Percentiles rank a stretch among this genome's conserved stretches.
These are phyloP conservation scores for Sarcophaga rosellei DNA, from an alignment of 2,888 invertebrate genomes.

Conservation along the genomic window DNA sequence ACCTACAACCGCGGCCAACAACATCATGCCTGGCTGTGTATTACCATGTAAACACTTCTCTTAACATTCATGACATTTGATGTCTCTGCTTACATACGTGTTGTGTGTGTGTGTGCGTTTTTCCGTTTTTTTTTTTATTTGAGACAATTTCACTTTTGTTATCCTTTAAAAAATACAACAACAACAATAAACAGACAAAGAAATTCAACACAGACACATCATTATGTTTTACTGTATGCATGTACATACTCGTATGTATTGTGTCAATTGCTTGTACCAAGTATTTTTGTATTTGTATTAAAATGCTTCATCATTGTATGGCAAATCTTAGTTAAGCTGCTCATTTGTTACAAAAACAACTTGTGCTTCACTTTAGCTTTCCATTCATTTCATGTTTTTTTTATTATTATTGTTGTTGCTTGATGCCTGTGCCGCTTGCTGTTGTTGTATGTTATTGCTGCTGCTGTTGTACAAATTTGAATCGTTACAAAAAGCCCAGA, in stretches of 20 bases:
- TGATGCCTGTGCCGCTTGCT: slow-evolving; percentile 25
- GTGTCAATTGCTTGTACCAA: slow-evolving; percentile 40
- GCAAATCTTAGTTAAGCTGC: slow-evolving; percentile 60
- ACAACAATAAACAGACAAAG: no score
- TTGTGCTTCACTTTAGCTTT: not conserved
- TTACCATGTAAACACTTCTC: not conserved
- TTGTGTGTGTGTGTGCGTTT: not conserved
- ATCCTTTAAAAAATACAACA: not conserved
- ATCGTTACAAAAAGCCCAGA: slow-evolving; percentile 76
- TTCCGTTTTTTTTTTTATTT: not conserved
- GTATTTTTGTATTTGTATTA: slow-evolving; percentile 12
- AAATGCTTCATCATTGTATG: slow-evolving; percentile 54
- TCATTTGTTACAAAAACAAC: slow-evolving; percentile 40
- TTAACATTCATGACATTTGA: slow-evolving; percentile 47
- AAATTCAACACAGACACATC: not conserved
- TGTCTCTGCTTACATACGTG: not conserved
- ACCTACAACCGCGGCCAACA: slow-evolving; percentile 24
- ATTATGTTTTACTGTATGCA: not conserved
- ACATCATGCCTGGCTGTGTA: not conserved
- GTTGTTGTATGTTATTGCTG: slow-evolving; percentile 47
- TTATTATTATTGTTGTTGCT: slow-evolving; percentile 25
- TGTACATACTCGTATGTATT: not conserved
- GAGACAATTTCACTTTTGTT: not conserved
- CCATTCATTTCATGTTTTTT: slow-evolving; percentile 4
- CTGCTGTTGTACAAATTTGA: slow-evolving; percentile 67